phyloP scores from a whole-genome alignment of 2,113 vertebrate genomes.

The Meleagris gallopavo region DNA sequence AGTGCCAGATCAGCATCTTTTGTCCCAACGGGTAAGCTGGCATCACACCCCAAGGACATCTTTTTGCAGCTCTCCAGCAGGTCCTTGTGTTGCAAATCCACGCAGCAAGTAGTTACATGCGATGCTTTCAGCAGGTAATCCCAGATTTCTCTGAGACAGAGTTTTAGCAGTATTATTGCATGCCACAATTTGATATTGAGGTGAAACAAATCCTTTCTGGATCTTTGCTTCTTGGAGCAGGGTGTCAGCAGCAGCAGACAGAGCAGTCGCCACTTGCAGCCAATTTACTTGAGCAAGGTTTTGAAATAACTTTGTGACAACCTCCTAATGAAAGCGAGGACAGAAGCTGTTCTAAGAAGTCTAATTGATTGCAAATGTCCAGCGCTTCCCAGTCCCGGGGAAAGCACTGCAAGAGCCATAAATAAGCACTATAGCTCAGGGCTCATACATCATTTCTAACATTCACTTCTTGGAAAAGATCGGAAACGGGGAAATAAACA shows the following conservation, averaged over 20 bases:
- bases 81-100: background rate
- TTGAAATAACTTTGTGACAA: conserved; percentile 26
- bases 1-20: background rate
- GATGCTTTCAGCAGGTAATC: background rate
- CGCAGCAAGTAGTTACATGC: background rate
- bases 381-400: background rate
- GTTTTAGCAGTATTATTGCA: background rate
- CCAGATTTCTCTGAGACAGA: background rate
- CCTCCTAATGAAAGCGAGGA: background rate
- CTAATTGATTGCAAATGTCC: background rate
- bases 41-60: background rate
- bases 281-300: background rate
- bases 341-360: background rate
- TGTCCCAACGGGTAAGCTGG: background rate
- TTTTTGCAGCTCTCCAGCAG: background rate
- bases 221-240: background rate
- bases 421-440: background rate
- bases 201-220: background rate
- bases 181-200: background rate
- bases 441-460: background rate
- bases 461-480: background rate
- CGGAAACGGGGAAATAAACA: background rate
- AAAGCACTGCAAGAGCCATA: background rate
- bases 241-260: background rate
- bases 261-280: background rate